Conservation (phyloP, 2,113 vertebrate genomes). For the Anguilla japonica region DNA sequence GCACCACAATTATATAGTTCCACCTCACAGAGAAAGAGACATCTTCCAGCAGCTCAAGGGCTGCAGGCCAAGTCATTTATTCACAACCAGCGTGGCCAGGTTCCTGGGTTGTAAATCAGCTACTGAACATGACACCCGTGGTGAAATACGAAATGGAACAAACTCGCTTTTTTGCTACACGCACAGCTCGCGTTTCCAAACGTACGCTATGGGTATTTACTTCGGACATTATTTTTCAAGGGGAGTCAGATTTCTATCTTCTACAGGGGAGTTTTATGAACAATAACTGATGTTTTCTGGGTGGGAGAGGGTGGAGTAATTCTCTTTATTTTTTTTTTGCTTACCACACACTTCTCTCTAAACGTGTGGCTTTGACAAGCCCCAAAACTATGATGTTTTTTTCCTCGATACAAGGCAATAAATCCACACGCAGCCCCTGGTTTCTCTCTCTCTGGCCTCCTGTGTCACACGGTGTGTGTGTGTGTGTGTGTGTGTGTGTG, state of each 20-base stretch:
- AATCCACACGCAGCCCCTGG: not conserved
- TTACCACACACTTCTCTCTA: no score
- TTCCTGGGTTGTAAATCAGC: not conserved
- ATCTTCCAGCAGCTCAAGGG: not conserved
- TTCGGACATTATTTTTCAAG: not conserved
- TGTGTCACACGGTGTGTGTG: not conserved
- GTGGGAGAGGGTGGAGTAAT: no score
- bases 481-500: not conserved
- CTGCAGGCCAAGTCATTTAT: not conserved
- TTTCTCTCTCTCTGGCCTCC: not conserved
- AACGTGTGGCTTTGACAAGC: not conserved
- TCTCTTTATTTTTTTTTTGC: no score
- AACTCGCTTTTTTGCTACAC: not conserved
- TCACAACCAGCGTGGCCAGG: not conserved
- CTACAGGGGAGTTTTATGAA: not conserved
- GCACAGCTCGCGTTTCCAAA: not conserved
- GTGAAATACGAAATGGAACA: not conserved
- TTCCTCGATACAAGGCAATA: not conserved
- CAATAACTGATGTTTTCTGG: no score
- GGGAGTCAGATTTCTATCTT: not conserved
- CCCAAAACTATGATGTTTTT: not conserved
- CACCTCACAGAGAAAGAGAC: not conserved
- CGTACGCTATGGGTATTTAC: not conserved
- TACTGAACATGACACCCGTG: not conserved
- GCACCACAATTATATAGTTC: slow-evolving; percentile 11